A percentile compares a stretch with the other conserved stretches of the same genome.
These are phyloP conservation scores for Anoplopoma fimbria DNA, from an alignment of 2,113 vertebrate genomes.

Conservation along the genomic window DNA sequence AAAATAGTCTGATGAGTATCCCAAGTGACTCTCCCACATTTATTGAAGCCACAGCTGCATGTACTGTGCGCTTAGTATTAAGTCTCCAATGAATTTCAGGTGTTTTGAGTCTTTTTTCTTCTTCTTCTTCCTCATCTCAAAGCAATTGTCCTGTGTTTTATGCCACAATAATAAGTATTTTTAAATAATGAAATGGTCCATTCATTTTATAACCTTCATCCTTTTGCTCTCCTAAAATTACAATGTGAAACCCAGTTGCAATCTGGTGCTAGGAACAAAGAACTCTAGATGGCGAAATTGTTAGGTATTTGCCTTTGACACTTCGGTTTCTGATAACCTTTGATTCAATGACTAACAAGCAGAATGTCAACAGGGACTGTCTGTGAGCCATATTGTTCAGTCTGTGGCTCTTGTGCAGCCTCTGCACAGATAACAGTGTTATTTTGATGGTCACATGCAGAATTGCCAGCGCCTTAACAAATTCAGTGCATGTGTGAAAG, in stretches of 20 bases:
- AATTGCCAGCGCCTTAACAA: slow-evolving; percentile 1
- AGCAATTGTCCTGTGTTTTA: slow-evolving; percentile 46
- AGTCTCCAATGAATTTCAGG: slow-evolving; percentile 65
- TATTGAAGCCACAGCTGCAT: slow-evolving; percentile 66
- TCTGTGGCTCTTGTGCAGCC: slow-evolving; percentile 28
- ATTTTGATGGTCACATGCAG: slow-evolving; percentile 35
- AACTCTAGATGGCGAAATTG: slow-evolving; percentile 31
- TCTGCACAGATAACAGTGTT: slow-evolving; percentile 39
- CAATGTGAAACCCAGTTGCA: neutral
- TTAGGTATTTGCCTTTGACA: slow-evolving; percentile 50
- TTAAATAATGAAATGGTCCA: slow-evolving; percentile 53
- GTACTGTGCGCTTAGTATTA: slow-evolving; percentile 41
- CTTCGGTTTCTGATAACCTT: slow-evolving; percentile 63
- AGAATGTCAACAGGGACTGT: slow-evolving; percentile 38
- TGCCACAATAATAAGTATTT: slow-evolving; percentile 34
- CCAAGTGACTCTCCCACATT: slow-evolving; percentile 62
- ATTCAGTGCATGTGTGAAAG: neutral
- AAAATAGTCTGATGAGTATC: slow-evolving; percentile 72
- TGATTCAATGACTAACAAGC: slow-evolving; percentile 55
- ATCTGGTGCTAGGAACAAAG: slow-evolving; percentile 23
- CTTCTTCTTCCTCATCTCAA: slow-evolving; percentile 30
- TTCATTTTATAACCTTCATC: slow-evolving; percentile 45
- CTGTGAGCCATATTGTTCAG: slow-evolving; percentile 21
- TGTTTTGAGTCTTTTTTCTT: slow-evolving; percentile 43
- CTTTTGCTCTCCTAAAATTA: slow-evolving; percentile 38